Evolutionary conservation across 2,888 invertebrate genomes (phyloP), one percentile per base, ranked within the genome.

Genomic region (Nemotelus pantherinus): DNA sequence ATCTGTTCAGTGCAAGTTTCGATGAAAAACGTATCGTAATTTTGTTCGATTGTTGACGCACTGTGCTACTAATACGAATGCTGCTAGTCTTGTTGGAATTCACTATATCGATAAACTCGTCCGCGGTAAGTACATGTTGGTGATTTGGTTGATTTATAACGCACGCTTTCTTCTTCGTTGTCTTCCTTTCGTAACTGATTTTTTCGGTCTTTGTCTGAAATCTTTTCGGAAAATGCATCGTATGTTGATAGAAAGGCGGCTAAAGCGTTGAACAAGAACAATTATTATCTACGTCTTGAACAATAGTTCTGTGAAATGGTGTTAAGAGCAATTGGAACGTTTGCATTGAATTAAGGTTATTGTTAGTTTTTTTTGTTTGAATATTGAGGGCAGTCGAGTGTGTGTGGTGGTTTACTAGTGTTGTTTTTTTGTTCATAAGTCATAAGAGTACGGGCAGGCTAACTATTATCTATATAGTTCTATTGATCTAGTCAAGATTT

Each of bases 381-480:
- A 45, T 25, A 65, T 65, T 43, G 65, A n/a, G 65, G 65, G 44
- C 65, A 45, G 65, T 25, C 5, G n/a, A 58, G 58, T 58, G 58
- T 58, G 1, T 58, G 25, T n/a, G 58, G 25, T n/a, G 10, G 25
- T 58, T n/a, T 25, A 25, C 25, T 7, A 58, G 4, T 7, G 6
- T 50, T 7, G 9, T 50, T 50, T 50, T 50, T 50, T 25, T 50
- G 50, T 50, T 9, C 50, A 25, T 25, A 25, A 25, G 25, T 25
- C 1, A 25, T 25, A 25, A 25, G 25, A 25, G 25, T 25, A 25
- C 25, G 25, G 25, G 25, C 25, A 25, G 25, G 25, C 25, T 25
- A 25, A 25, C 0, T 25, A 25, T 25, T 25, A 25, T 25, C 25
- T 25, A 25, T 25, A 25, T 25, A 25, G 25, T 25, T 25, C 25